Percentiles rank a stretch among this genome's conserved stretches.
Conservation (phyloP, 2,888 invertebrate species). For the Drosophila ochracea region DNA sequence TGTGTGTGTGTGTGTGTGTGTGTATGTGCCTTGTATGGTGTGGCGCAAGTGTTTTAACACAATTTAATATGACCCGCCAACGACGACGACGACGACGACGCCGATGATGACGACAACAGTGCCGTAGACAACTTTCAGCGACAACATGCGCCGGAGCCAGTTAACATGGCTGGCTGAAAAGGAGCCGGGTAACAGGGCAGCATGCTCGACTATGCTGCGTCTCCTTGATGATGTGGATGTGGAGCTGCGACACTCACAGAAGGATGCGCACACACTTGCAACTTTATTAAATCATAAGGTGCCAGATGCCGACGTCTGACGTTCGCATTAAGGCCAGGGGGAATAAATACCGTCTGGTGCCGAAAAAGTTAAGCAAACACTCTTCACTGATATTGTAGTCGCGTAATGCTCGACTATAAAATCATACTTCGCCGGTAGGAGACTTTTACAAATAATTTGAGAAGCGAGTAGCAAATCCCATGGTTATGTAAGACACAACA, state of each 20-base stretch:
- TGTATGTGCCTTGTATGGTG: conserved; percentile 32
- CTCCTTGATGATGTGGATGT: conserved; percentile 35
- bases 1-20: not conserved
- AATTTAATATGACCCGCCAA: conserved; percentile 58
- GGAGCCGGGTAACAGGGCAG: conserved; percentile 16
- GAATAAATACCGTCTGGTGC: conserved; percentile 16
- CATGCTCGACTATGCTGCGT: conserved; percentile 11
- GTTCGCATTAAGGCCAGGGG: conserved; percentile 35
- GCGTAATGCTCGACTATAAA: not conserved
- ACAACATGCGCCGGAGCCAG: conserved; percentile 40
- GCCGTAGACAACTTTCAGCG: conserved; percentile 24
- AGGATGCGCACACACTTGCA: conserved; percentile 45
- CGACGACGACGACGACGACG: conserved; percentile 28
- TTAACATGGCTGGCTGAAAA: conserved; percentile 41
- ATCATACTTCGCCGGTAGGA: not conserved
- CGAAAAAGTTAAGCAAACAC: conserved; percentile 25
- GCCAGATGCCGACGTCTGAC: conserved; percentile 55
- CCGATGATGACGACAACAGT: conserved; percentile 5
- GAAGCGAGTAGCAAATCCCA: not conserved
- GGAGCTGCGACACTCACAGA: conserved; percentile 8
- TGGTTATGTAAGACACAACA: not conserved
- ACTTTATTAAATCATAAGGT: conserved; percentile 57
- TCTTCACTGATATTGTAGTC: not conserved
- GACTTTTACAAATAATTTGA: not conserved
- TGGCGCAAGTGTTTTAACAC: conserved; percentile 61